Base-by-base conservation (phyloP, 1,140 invertebrate species). In the Aphidius ervi region DNA sequence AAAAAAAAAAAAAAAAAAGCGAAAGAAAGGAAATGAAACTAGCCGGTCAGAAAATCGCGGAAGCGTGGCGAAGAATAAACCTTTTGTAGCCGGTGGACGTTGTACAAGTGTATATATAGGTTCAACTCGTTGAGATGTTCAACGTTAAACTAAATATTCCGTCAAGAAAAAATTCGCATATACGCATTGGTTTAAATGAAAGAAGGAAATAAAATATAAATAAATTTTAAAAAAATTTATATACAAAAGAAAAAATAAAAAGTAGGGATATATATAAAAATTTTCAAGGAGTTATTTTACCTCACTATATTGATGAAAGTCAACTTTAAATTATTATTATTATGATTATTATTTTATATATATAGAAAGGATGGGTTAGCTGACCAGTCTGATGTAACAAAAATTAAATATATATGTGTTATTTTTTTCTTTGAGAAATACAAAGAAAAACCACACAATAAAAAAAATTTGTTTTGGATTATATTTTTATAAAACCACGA, bases 301-400 rank as follows among this genome's bases (percentile, higher is more conserved):
- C 2, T 31, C 23, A 31, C 23, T 31, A 31, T 31, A 31, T 31
- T 31, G 23, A 31, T 31, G 23, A 31, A 31, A 31, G 23, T 4
- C 31, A 45, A 53, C 43, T n/a, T n/a, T 37, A 39, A 9, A 6
- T 9, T 20, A 31, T n/a, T 43, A 50, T 50, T 61, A 47, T 9
- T 20, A 31, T n/a, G n/a, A n/a, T 50, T 61, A 47, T 56, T 56
- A 56, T 58, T 49, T 49, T 46, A 7, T 55, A 46, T 50, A 53
- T 31, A 7, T 66, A 68, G 65, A 70, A 72, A 75, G 74, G 71
- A 77, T 76, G 72, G 68, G 67, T 74, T 70, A 71, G 70, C 71
- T 74, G 72, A 72, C 73, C 74, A 75, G 68, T 73, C 69, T 75
- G 72, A 77, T 69, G 76, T 77, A 76, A 78, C 74, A 70, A 69